A percentile compares a stretch with the other conserved stretches of the same genome.
These are phyloP conservation scores for Eupithecia exiguata DNA, from an alignment of 2,888 invertebrate genomes.

Conservation along the genomic window DNA sequence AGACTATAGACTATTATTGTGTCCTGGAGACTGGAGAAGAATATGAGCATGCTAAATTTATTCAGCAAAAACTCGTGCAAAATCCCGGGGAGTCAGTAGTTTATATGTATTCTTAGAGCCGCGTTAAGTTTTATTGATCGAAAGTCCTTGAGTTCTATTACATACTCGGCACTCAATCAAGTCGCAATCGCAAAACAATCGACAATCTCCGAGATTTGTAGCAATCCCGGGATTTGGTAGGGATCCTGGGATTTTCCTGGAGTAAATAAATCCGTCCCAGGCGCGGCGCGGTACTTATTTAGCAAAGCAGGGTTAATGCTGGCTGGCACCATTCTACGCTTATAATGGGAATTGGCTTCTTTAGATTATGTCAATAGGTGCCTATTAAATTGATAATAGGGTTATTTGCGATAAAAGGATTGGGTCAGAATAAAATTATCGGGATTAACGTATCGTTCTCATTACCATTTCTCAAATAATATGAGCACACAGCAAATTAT, in stretches of 20 bases:
- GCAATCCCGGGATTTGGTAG: constrained; percentile 29
- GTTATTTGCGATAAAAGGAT: not conserved
- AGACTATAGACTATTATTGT: too few relatives aligned
- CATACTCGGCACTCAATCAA: constrained; percentile 31
- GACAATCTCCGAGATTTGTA: constrained; percentile 31
- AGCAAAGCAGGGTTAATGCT: constrained; percentile 26
- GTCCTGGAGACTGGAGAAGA: not conserved
- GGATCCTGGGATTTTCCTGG: constrained; percentile 24
- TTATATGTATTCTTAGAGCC: not conserved
- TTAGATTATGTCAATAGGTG: constrained; percentile 31
- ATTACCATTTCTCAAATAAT: not conserved
- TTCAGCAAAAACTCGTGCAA: not conserved
- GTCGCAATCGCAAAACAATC: constrained; percentile 27
- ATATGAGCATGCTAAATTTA: not conserved
- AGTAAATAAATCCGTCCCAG: constrained; percentile 24
- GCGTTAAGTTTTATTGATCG: not conserved
- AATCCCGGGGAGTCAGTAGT: not conserved
- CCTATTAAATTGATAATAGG: constrained; percentile 2
- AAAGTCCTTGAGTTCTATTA: constrained; percentile 7
- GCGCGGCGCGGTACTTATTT: constrained; percentile 18
- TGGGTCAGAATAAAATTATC: not conserved
- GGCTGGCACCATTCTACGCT: constrained; percentile 36
- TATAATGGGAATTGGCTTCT: constrained; percentile 40
- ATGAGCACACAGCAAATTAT: not conserved
- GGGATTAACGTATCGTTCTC: not conserved